These are phyloP conservation scores for Sycobia sp. DNA, from an alignment of 1,140 invertebrate species.

Conservation along the genomic window DNA sequence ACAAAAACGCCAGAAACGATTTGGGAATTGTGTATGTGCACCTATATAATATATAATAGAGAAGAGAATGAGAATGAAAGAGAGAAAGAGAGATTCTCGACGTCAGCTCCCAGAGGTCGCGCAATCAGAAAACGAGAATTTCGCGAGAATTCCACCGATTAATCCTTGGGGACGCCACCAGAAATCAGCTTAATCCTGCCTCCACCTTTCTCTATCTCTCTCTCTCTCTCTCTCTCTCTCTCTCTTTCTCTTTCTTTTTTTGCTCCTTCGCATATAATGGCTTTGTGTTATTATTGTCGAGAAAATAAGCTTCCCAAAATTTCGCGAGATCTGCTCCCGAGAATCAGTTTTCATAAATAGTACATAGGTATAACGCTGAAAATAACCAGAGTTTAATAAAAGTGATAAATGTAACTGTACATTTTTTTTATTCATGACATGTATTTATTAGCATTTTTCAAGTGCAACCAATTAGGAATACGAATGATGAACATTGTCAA, in stretches of 20 bases:
- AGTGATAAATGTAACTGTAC: no score
- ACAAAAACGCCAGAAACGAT: conserved; percentile 46
- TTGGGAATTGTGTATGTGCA: conserved; percentile 47
- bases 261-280: conserved; percentile 1
- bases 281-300: background rate
- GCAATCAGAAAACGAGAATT: conserved; percentile 40
- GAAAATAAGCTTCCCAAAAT: conserved; percentile 1
- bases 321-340: conserved; percentile 30
- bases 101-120: conserved; percentile 42
- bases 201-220: no score
- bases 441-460: no score
- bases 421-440: no score
- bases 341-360: no score
- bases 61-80: no score
- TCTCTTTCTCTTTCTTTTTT: conserved; percentile 3
- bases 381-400: no score
- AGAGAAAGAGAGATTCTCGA: conserved; percentile 27
- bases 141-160: conserved; percentile 36
- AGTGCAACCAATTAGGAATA: no score
- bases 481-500: no score
- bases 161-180: conserved; percentile 42
- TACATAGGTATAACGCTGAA: no score
- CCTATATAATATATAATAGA: no score
- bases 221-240: no score
- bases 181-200: background rate